These are phyloP conservation scores for Rhopilema esculentum DNA, from an alignment of 30 jellyfish, hydroid and myxozoan species.

Conservation along the genomic window DNA sequence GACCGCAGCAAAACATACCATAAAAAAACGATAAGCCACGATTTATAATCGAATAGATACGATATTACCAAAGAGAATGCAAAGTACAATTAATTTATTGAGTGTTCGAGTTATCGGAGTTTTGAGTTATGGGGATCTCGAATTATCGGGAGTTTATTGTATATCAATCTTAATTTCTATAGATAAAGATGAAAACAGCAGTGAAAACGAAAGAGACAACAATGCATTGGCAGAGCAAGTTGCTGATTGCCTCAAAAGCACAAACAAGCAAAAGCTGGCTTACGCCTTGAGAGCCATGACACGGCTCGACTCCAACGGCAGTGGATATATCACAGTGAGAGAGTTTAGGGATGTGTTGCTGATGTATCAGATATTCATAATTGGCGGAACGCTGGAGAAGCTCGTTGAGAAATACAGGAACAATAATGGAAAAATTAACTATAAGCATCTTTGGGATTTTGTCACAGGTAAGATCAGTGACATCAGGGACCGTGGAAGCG, in stretches of 20 bases:
- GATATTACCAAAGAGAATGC: too few relatives aligned
- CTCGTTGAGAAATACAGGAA: slow-evolving; percentile 28
- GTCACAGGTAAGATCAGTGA: slow-evolving; percentile 11
- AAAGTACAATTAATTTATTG: too few relatives aligned
- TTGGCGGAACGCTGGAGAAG: slow-evolving; percentile 59
- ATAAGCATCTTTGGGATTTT: slow-evolving; percentile 27
- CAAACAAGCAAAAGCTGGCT: slow-evolving; percentile 48
- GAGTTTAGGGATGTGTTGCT: slow-evolving; percentile 48
- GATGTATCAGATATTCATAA: slow-evolving; percentile 51
- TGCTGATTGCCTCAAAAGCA: slow-evolving; percentile 41
- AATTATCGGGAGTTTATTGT: not conserved
- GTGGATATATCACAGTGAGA: slow-evolving; percentile 23
- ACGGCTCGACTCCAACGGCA: slow-evolving; percentile 22
- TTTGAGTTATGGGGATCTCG: too few relatives aligned
- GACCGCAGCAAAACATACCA: too few relatives aligned
- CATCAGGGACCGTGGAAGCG: not conserved
- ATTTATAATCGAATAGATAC: too few relatives aligned
- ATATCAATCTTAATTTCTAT: not conserved
- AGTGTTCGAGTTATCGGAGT: too few relatives aligned
- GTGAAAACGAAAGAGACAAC: slow-evolving; percentile 2
- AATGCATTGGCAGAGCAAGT: slow-evolving; percentile 41
- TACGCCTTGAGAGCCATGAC: slow-evolving; percentile 53
- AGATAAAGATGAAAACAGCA: not conserved
- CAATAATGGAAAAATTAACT: slow-evolving; percentile 36
- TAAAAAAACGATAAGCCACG: too few relatives aligned